Evolutionary conservation across 2,113 vertebrate species (phyloP), one percentile per base, ranked within the genome.

Genomic region (Nerophis ophidion): DNA sequence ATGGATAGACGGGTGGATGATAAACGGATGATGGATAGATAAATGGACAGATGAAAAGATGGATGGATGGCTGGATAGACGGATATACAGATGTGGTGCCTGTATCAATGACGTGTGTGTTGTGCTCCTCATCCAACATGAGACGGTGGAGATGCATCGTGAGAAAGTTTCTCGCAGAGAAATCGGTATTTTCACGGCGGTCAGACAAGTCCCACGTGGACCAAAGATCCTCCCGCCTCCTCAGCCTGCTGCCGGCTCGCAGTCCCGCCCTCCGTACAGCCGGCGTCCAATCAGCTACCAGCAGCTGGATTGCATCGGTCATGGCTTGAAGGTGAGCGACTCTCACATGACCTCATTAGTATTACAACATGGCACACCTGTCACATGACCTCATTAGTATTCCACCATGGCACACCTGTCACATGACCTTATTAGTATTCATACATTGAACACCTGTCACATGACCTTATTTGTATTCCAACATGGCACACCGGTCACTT

Each of bases 151-250:
- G 61, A 92, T 95, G 81, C 93, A 96, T 62, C 86, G 90, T 73
- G 95, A 97, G 82, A 96, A 95, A 53, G 93, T 96, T 53, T 85
- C 91, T 8, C 91, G 95, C 0, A 81, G 91, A 51, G 92, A 91
- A 79, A 93, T 96, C 0, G 94, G 95, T 0, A 65, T 48, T 0
- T 81, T 95, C 67, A 88, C 93, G 0, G 1, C 67, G 0, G 53
- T 69, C 51, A 88, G 79, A 82, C 82, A 66, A 60, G 74, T 91
- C 66, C 86, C 78, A 0, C 79, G 84, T 1, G 19, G 34, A 74
- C 88, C 90, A 65, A 93, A 91, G 82, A 56, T 97, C 54, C 17
- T 86, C 9, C 5, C 81, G 0, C 2, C 78, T 0, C 81, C 89
- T 0, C 33, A 72, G 0, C 91, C 90, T 0, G 17, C 46, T 6